Base-by-base conservation (phyloP, 2,888 invertebrate genomes). In the Eupithecia tripunctaria region DNA sequence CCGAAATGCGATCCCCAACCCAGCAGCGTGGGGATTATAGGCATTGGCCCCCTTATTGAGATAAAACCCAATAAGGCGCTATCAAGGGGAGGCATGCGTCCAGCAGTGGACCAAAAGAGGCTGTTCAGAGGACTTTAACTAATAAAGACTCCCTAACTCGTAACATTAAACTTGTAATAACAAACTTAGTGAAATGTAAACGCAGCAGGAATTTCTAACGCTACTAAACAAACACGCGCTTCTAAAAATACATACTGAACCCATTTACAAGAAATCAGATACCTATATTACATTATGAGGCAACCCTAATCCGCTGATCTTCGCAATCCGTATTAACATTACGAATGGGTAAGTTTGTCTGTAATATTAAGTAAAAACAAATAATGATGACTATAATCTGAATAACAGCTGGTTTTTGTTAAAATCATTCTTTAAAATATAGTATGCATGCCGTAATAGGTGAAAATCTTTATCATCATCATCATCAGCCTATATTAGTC, bases 231-330 rank as follows among this genome's bases (percentile, higher is more conserved):
- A 51, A n/a, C 51, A 51, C 21, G 21, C 51, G 51, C 51, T 51
- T 51, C 51, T 51, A 51, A 7, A 21, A 51, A 51, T 51, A 51
- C 51, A n/a, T 51, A 51, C 51, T 21, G 51, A 21, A 51, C 51
- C 51, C 51, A 51, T 63, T 36, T 29, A 63, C 63, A 63, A 27
- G 63, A 29, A n/a, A 32, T n/a, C 51, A 21, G 51, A 51, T 51
- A n/a, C n/a, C n/a, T n/a, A 51, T n/a, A 51, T 18, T 43, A 51
- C 47, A 47, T 47, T 47, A n/a, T n/a, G 47, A n/a, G n/a, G 47
- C 47, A 47, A 47, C 47, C n/a, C 47, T 51, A 51, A 51, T 51
- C 51, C 51, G 21, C n/a, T 21, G 21, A 51, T 51, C 21, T 21
- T 51, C 47, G n/a, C 47, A 21, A 51, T 51, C 21, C 51, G 51